Evolutionary conservation across 1,140 invertebrate genomes (phyloP).

Genomic region (Parasteatoda tepidariorum): DNA sequence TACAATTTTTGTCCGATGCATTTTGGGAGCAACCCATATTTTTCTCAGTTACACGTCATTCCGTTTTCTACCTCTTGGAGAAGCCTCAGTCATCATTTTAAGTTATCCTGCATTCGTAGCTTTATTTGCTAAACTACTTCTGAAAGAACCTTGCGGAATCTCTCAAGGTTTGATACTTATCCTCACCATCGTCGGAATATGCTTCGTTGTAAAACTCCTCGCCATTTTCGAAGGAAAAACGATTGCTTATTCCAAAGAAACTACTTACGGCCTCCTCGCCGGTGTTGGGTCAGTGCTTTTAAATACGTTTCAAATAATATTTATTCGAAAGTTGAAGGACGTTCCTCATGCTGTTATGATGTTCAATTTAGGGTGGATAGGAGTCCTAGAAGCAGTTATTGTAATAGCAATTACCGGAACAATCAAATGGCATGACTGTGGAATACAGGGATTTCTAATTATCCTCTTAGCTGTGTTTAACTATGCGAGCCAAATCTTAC

Average conservation of each 20-base stretch:
- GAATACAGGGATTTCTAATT: conserved; percentile 80
- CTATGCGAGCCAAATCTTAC: conserved; percentile 86
- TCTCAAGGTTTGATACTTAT: too few relatives aligned
- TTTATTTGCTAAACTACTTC: too few relatives aligned
- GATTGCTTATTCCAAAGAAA: not conserved
- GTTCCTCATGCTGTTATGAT: conserved; percentile 92
- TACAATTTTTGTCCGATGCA: conserved; percentile 76
- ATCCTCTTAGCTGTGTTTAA: conserved; percentile 85
- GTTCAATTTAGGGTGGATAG: conserved; percentile 88
- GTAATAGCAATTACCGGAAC: conserved; percentile 81
- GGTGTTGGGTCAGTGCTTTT: conserved; percentile 87
- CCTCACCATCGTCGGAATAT: too few relatives aligned
- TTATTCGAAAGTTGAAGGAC: conserved; percentile 85
- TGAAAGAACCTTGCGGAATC: too few relatives aligned
- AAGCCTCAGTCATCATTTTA: too few relatives aligned
- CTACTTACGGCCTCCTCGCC: conserved; percentile 78
- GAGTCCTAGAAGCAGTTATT: conserved; percentile 81
- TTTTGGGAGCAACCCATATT: conserved; percentile 84
- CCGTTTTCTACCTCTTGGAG: too few relatives aligned
- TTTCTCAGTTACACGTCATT: too few relatives aligned
- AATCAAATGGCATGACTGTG: conserved; percentile 83
- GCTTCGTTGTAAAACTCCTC: too few relatives aligned
- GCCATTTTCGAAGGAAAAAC: conserved; percentile 51
- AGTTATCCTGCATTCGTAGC: too few relatives aligned
- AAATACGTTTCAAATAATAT: conserved; percentile 87